Evolutionary conservation across 2,113 vertebrate genomes (phyloP), one percentile per base, ranked within the genome.

Genomic region (Eolophus roseicapilla): DNA sequence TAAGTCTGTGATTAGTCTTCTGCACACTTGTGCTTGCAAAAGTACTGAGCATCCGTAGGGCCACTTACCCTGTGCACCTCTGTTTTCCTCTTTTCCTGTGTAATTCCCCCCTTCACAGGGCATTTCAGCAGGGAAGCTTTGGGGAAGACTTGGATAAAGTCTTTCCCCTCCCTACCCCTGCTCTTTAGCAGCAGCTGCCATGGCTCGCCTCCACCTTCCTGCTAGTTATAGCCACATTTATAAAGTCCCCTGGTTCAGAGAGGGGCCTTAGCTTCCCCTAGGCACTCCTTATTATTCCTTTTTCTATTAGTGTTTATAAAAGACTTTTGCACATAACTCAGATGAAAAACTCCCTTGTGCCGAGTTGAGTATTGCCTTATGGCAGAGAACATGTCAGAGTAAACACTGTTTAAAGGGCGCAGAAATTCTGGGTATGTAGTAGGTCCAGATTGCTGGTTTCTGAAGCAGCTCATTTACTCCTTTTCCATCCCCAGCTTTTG

Each of bases 291-390:
- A 47, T 41, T 20, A 11, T 65, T 86, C n/a, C 18, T 83, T 84
- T 92, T 43, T 74, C 81, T 0, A 1, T 68, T 21, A 6, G 25
- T 60, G 24, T 92, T 96, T 97, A 55, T 74, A n/a, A 73, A 85
- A 53, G 35, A 17, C 82, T 82, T 82, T 31, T 1, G 7, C 81
- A 74, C 77, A 13, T 91, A 87, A 81, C 50, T 74, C 43, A 4
- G 55, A 64, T 92, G 65, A 92, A 96, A 90, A 94, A 24, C 86
- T 82, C 69, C 82, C 68, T 93, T 86, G 62, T 82, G 63, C 69
- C 63, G 77, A 85, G 86, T 74, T 96, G 82, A 92, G 93, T 82
- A 5, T 88, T 88, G 69, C 86, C 82, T n/a, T 83, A 65, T 84
- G 69, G 88, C 67, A 82, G 82, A 60, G 85, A 90, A 81, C 33